Evolutionary conservation across 2,888 invertebrate genomes (phyloP).

Genomic region (Erannis defoliaria): DNA sequence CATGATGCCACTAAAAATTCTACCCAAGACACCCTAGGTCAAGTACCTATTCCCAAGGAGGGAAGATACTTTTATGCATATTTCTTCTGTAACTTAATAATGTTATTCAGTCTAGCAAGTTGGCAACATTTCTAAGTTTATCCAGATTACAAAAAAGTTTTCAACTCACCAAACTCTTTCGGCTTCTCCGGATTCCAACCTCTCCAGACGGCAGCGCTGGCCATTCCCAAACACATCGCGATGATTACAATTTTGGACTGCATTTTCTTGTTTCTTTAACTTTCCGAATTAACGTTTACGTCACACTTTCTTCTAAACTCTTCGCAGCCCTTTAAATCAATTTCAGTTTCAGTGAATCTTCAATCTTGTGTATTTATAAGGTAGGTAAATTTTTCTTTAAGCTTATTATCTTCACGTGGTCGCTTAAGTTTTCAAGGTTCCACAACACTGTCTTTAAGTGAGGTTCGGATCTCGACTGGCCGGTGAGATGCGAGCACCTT

Average conservation of each 20-base stretch:
- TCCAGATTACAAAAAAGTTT: background rate
- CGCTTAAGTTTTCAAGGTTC: constrained; percentile 2
- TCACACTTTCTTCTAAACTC: constrained; percentile 25
- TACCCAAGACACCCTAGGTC: background rate
- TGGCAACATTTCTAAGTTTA: background rate
- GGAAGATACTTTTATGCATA: background rate
- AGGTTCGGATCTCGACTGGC: constrained; percentile 63
- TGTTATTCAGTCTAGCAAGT: background rate
- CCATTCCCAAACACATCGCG: constrained; percentile 59
- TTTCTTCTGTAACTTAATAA: background rate
- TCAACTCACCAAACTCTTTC: constrained; percentile 65
- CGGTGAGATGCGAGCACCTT: constrained; percentile 50
- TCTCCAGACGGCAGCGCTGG: constrained; percentile 63
- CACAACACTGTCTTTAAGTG: constrained; percentile 31
- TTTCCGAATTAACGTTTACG: constrained; percentile 5
- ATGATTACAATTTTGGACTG: constrained; percentile 66
- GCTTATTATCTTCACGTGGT: constrained; percentile 14
- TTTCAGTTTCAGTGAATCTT: background rate
- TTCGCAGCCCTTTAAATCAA: constrained; percentile 1
- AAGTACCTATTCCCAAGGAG: too few species aligned
- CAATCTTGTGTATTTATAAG: background rate
- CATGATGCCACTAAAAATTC: background rate
- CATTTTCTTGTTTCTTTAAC: constrained; percentile 50
- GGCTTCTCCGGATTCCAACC: constrained; percentile 66
- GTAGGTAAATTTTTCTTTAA: constrained; percentile 1